These are phyloP conservation scores for Macrophya alboannulata DNA, from an alignment of 2,888 invertebrate genomes.

Conservation along the genomic window DNA sequence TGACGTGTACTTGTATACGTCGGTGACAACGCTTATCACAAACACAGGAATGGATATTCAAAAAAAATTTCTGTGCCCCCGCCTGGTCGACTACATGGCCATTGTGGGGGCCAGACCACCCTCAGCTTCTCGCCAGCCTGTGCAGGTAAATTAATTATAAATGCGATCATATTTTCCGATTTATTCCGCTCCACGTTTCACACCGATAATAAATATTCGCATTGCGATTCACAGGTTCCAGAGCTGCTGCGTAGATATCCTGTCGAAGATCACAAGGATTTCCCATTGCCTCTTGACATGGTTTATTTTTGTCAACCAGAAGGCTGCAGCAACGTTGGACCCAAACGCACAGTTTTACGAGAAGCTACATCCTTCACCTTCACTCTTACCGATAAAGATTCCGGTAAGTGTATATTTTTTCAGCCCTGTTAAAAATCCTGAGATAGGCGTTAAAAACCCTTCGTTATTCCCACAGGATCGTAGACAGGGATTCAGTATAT, in stretches of 20 bases:
- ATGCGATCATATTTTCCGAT: not conserved
- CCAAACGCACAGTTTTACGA: conserved; percentile 90
- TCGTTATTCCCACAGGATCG: not conserved
- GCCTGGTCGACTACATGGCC: conserved; percentile 97
- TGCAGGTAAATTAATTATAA: conserved; percentile 84
- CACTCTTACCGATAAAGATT: conserved; percentile 99
- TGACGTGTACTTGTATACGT: conserved; percentile 66
- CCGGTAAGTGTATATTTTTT: conserved; percentile 83
- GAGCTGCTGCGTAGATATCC: conserved; percentile 98
- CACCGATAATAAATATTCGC: not conserved
- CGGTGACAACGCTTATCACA: conserved; percentile 73
- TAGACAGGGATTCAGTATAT: not conserved
- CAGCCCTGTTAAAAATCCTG: not conserved
- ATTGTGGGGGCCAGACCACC: conserved; percentile 96
- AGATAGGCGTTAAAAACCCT: not conserved
- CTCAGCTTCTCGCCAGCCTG: conserved; percentile 87
- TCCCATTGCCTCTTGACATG: conserved; percentile 98
- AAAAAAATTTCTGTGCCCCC: conserved; percentile 91
- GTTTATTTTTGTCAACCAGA: conserved; percentile 99
- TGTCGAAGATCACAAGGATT: conserved; percentile 97
- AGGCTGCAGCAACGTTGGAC: conserved; percentile 96
- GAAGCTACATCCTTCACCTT: conserved; percentile 99
- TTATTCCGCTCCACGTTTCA: not conserved
- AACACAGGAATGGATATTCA: conserved; percentile 83
- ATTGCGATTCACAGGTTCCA: conserved; percentile 85